These are phyloP conservation scores for Anabacerthia variegaticeps DNA, from an alignment of 2,797 vertebrate species.

Conservation along the genomic window DNA sequence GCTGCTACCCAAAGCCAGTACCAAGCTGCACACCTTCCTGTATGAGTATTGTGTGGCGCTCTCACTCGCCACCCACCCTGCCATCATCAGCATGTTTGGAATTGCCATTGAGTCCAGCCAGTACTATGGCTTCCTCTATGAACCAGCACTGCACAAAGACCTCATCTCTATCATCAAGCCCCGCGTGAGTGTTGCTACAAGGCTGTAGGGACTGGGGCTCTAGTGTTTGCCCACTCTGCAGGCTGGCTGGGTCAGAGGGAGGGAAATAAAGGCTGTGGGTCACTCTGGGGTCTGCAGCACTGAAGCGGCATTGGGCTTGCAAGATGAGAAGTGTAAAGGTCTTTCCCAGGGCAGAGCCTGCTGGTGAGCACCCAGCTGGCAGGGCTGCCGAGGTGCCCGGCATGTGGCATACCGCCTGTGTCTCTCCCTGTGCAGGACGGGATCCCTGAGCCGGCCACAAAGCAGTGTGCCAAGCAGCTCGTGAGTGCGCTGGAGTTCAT, in stretches of 20 bases:
- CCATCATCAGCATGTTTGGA: conserved; percentile 86
- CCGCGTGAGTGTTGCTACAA: conserved; percentile 75
- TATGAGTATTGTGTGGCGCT: conserved; percentile 91
- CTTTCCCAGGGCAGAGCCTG: not conserved
- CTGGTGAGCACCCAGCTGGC: not conserved
- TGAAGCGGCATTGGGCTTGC: not conserved
- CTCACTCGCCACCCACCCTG: conserved; percentile 85
- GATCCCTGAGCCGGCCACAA: conserved; percentile 81
- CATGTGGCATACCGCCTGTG: accelerated
- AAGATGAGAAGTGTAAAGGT: not conserved
- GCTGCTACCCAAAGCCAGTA: conserved; percentile 86
- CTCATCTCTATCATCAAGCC: conserved; percentile 91
- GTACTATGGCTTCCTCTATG: conserved; percentile 90
- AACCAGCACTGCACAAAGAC: conserved; percentile 86
- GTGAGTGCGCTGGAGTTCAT: conserved; percentile 90
- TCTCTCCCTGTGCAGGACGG: conserved; percentile 78
- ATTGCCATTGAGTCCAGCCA: conserved; percentile 87
- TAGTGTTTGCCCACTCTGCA: not conserved
- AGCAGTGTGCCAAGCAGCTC: conserved; percentile 89
- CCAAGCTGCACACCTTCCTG: conserved; percentile 86
- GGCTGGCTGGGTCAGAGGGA: not conserved
- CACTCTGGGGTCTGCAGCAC: not conserved
- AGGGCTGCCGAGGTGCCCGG: not conserved
- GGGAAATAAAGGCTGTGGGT: not conserved
- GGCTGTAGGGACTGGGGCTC: not conserved